These are phyloP conservation scores for Hyalella azteca DNA, from an alignment of 2,888 invertebrate genomes.

Conservation along the genomic window DNA sequence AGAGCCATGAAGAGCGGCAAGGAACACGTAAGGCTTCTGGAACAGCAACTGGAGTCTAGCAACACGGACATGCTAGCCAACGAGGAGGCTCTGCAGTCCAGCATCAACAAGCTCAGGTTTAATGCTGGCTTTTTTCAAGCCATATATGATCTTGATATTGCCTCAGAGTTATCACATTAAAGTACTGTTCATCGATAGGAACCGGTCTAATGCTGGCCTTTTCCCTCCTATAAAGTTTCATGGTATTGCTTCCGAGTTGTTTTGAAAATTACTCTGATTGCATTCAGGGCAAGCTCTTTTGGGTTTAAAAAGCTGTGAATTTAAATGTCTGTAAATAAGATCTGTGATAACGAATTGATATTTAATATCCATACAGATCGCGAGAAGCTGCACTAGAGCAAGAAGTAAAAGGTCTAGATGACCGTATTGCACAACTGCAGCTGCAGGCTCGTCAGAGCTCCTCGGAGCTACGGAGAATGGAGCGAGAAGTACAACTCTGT, in stretches of 20 bases:
- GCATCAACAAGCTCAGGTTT: conserved; percentile 2
- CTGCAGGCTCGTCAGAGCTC: neutral
- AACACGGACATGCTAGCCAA: neutral
- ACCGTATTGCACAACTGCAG: neutral
- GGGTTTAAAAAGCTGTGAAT: no score
- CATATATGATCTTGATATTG: neutral
- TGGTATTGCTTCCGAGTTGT: no score
- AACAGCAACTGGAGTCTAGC: neutral
- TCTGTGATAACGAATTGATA: no score
- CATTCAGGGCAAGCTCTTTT: no score
- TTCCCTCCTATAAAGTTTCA: no score
- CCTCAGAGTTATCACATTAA: no score
- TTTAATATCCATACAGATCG: no score
- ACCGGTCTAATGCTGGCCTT: no score
- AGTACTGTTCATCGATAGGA: no score
- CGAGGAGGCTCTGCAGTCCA: neutral
- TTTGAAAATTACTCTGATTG: no score
- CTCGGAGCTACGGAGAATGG: neutral
- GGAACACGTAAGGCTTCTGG: neutral
- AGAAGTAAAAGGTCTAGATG: conserved; percentile 19
- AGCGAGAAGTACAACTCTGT: conserved; percentile 1
- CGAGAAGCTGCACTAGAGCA: conserved; percentile 25
- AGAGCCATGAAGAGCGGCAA: neutral
- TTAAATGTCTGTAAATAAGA: no score
- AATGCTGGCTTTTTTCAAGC: neutral